phyloP scores from a whole-genome alignment of 2,888 invertebrate species.

The Drepana falcataria region DNA sequence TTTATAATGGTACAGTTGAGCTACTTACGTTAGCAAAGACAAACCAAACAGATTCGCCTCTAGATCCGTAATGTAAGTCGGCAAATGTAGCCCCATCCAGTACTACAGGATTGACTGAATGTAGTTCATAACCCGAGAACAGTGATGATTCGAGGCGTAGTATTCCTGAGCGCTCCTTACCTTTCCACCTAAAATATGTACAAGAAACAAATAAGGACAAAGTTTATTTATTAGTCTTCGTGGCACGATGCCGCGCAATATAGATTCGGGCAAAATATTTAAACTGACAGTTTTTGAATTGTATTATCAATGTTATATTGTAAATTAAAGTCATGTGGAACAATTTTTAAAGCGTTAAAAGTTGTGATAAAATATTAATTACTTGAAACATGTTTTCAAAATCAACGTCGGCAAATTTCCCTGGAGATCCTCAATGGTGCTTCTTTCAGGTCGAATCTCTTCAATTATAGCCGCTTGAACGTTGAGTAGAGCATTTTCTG shows the following conservation, averaged over 20 bases:
- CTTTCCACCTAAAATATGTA: conserved; percentile 76
- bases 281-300: no score
- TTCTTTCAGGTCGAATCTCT: conserved; percentile 80
- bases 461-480: conserved; percentile 82
- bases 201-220: no score
- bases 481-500: conserved; percentile 76
- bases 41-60: conserved; percentile 82
- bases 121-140: conserved; percentile 82
- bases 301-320: no score
- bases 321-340: not conserved
- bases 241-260: no score
- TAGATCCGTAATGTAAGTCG: conserved; percentile 79
- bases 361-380: conserved; percentile 22
- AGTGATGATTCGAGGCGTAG: conserved; percentile 80
- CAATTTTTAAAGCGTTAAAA: no score
- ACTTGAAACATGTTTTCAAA: conserved; percentile 82
- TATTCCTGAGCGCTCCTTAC: conserved; percentile 78
- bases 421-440: conserved; percentile 81
- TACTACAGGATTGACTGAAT: conserved; percentile 75
- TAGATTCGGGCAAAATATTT: no score
- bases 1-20: not conserved
- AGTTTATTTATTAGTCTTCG: no score
- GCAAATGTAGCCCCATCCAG: conserved; percentile 77
- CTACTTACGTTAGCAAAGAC: conserved; percentile 81
- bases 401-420: conserved; percentile 82